Conservation (phyloP, 2,797 vertebrate genomes). For the Gymnopithys bicolor region DNA sequence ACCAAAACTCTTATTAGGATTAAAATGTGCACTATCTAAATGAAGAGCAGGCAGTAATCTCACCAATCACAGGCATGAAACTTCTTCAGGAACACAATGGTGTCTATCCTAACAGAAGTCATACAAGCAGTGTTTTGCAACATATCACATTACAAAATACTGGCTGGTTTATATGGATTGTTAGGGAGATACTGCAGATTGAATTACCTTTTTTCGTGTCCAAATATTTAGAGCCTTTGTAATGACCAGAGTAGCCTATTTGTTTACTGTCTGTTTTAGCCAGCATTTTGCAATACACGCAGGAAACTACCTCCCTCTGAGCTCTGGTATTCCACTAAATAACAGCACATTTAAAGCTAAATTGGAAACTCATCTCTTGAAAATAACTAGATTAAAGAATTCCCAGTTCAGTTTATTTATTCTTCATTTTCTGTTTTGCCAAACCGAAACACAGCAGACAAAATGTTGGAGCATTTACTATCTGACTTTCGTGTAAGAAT, state of each 20-base stretch:
- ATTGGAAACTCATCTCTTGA: slow-evolving; percentile 20
- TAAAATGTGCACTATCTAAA: not conserved
- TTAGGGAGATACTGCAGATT: not conserved
- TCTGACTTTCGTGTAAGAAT: slow-evolving; percentile 32
- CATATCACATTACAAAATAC: not conserved
- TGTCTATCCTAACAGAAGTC: not conserved
- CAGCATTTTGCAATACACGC: not conserved
- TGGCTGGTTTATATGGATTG: not conserved
- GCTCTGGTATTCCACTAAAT: not conserved
- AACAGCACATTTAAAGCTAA: slow-evolving; percentile 39
- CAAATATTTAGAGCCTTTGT: not conserved
- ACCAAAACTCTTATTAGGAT: not conserved
- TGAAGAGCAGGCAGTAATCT: not conserved
- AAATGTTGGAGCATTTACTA: slow-evolving; percentile 13
- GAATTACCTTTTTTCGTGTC: not conserved
- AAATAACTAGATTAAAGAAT: slow-evolving; percentile 28
- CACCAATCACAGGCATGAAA: not conserved
- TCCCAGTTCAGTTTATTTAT: not conserved
- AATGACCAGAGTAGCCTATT: not conserved
- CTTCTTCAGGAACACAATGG: not conserved
- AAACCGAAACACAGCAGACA: not conserved
- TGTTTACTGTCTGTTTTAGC: not conserved
- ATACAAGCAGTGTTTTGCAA: not conserved
- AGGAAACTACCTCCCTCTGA: not conserved
- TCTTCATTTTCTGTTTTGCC: not conserved